These are phyloP conservation scores for Hetaerina americana DNA, from an alignment of 1,140 invertebrate genomes.

Conservation along the genomic window DNA sequence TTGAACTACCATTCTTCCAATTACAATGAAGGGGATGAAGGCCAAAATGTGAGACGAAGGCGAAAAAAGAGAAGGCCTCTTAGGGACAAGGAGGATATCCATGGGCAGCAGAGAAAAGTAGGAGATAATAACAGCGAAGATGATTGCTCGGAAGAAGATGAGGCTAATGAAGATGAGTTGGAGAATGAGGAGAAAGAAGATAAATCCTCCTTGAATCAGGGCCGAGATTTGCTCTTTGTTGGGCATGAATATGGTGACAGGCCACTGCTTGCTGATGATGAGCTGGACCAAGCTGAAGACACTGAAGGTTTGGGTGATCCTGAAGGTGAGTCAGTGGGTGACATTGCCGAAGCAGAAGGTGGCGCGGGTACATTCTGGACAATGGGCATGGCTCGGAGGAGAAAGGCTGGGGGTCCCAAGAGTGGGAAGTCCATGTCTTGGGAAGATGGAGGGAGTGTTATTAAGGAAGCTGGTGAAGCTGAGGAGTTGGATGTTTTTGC, in stretches of 20 bases:
- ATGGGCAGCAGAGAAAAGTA: conserved; percentile 32
- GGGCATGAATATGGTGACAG: conserved; percentile 68
- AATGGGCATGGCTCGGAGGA: neutral
- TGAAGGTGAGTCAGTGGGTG: neutral
- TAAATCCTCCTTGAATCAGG: conserved; percentile 17
- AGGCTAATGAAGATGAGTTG: conserved; percentile 22
- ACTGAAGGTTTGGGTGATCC: conserved; percentile 9
- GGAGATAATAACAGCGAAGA: neutral
- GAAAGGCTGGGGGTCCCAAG: neutral
- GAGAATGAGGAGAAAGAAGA: conserved; percentile 29
- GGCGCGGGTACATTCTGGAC: neutral
- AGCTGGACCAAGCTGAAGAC: conserved; percentile 50
- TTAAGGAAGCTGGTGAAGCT: conserved; percentile 12
- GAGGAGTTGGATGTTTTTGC: conserved; percentile 50
- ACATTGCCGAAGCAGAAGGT: neutral
- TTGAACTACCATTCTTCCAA: neutral
- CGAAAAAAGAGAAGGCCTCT: conserved; percentile 20
- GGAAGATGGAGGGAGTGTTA: conserved; percentile 16
- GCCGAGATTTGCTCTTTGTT: conserved; percentile 34
- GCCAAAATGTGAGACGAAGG: conserved; percentile 3
- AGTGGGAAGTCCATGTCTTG: neutral
- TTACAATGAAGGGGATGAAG: neutral
- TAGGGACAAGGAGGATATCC: conserved; percentile 28
- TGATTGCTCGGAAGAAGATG: conserved; percentile 4
- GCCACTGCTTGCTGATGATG: conserved; percentile 64